Base-by-base conservation (phyloP, 2,113 vertebrate genomes). In the Ailurus styani region DNA sequence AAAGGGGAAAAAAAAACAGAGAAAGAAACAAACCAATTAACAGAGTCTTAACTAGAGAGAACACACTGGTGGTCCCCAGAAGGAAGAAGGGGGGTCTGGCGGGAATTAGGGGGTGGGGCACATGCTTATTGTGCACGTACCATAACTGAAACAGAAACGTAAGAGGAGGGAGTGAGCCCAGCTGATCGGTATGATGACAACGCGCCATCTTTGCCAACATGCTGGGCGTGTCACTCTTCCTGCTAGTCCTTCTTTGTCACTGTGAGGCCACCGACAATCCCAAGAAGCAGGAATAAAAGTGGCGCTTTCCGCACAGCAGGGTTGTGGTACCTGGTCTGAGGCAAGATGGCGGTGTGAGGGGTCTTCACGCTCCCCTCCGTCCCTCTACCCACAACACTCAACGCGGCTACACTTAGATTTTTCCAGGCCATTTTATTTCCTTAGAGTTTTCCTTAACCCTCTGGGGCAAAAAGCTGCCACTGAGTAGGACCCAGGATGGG, bases 221-320 rank as follows among this genome's bases (percentile, higher is more conserved):
- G 99, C 98, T 99, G 98, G 99, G 99, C 82, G 99, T 99, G n/a
- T 99, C 99, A 18, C 99, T 99, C 54, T 99, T 99, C 98, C 97
- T 99, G 68, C 99, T 99, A 15, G 99, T 99, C 31, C 99, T 99
- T 0, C 99, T 99, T 10, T 99, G 99, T 97, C 99, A 99, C 98
- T 99, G 99, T 20, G 99, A 99, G 97, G 99, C 99, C 14, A 99
- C 99, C 90, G 99, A 99, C 98, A 99, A 99, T 96, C 99, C 99
- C 95, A 99, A 99, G 99, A 99, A 99, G 96, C 99, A 99, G 95
- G 99, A 99, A 82, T 99, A 98, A 99, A 68, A 78, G 73, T 78
- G 40, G 78, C 73, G 45, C 42, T 83, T 93, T 68, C 94, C 85
- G 90, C 20, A 64, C 94, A 95, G 94, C 97, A 96, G 97, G 98